Conservation (phyloP, 92 coral and sea anemone species). For the Nematostella vectensis region DNA sequence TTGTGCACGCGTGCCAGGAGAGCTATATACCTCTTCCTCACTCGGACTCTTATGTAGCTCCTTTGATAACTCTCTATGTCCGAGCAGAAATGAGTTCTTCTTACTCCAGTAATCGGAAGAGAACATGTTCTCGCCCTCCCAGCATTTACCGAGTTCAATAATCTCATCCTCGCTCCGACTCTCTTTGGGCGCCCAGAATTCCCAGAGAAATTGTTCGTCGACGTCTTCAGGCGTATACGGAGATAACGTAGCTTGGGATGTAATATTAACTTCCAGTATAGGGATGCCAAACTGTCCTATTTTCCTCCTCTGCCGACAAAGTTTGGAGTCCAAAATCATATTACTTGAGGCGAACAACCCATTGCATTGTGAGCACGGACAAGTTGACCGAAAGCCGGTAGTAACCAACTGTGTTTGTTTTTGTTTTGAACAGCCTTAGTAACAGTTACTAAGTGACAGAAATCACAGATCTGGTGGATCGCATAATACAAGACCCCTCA, state of each 20-base stretch:
- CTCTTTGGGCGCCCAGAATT: not conserved
- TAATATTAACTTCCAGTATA: not conserved
- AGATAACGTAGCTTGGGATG: not conserved
- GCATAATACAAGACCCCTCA: too few species aligned
- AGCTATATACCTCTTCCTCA: too few species aligned
- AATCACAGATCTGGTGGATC: too few species aligned
- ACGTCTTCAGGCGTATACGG: not conserved
- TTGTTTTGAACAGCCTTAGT: too few species aligned
- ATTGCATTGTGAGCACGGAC: too few species aligned
- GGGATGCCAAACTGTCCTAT: not conserved
- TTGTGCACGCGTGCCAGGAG: too few species aligned
- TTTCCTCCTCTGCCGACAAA: too few species aligned
- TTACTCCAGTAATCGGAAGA: not conserved
- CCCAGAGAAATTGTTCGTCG: not conserved
- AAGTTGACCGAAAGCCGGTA: too few species aligned
- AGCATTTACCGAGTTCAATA: not conserved
- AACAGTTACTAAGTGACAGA: too few species aligned
- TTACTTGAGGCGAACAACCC: too few species aligned
- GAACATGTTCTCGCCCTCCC: not conserved
- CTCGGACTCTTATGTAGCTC: not conserved
- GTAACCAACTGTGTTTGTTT: too few species aligned
- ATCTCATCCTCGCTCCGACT: not conserved
- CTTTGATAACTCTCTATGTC: not conserved
- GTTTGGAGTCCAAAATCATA: too few species aligned
- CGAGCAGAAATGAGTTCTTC: not conserved